Conservation (phyloP, 2,113 vertebrate genomes). For the Eurystomus gularis region DNA sequence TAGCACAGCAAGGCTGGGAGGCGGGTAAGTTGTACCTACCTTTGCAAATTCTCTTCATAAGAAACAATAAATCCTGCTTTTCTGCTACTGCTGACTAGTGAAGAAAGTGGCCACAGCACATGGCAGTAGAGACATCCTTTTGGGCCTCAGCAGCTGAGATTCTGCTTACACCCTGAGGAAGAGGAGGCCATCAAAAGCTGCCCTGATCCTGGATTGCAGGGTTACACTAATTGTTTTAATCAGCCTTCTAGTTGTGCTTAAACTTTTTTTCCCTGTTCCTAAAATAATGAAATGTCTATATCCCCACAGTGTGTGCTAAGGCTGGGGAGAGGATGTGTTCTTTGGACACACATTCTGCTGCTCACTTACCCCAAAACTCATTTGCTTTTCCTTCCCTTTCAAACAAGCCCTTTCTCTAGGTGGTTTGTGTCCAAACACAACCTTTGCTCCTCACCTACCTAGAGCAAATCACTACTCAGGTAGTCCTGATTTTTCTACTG, state of each 20-base stretch:
- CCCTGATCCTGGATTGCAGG: not conserved
- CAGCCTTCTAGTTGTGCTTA: not conserved
- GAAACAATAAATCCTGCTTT: not conserved
- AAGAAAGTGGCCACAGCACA: not conserved
- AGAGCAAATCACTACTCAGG: not conserved
- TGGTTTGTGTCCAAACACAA: not conserved
- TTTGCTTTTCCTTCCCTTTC: not conserved
- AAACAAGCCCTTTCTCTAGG: not conserved
- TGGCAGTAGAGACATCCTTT: rapidly evolving
- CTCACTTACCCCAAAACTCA: not conserved
- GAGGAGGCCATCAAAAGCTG: not conserved
- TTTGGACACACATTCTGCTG: rapidly evolving
- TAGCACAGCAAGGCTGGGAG: not conserved
- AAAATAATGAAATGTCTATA: not conserved
- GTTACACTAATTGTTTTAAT: not conserved
- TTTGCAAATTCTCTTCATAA: not conserved
- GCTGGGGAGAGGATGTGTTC: not conserved
- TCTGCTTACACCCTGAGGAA: not conserved
- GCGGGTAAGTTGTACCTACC: not conserved
- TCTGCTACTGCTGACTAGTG: not conserved
- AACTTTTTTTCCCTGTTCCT: not conserved
- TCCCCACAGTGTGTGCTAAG: not conserved
- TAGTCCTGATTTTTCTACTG: not conserved
- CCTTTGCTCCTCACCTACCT: not conserved
- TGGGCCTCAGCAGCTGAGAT: not conserved